Base-by-base conservation (phyloP, 1,140 invertebrate genomes). In the Holcopasites calliopsidis region DNA sequence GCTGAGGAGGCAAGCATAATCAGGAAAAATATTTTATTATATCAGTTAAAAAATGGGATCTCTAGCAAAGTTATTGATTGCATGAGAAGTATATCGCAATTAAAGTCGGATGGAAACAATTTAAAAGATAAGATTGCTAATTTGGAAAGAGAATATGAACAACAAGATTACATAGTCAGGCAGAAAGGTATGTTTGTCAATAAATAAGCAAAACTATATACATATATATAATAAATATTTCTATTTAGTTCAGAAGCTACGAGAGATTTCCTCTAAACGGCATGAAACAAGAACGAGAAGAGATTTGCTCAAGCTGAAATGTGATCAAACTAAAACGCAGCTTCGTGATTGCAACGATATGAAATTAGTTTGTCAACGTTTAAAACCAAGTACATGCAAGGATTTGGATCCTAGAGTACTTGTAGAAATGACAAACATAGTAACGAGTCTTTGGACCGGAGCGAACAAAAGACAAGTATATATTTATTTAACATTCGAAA, bases 21-120 rank as follows among this genome's bases (percentile, higher is more conserved):
- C 69, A 79, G 86, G 40, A 90, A 90, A 70, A 91, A 91, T 72
- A 85, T 91, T 76, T 77, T 91, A 54, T 71, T 91, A 3, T 72
- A 90, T 57, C 84, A 87, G 75, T 72, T 91, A 23, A 87, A 81
- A 71, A 70, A 84, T 49, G 75, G 73, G 16, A 70, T 70, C 35
- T 78, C 86, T 44, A 79, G 84, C 60, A n/a, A 76, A 42, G 10
- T 52, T 18, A 85, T 90, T 31, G 54, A 90, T 28, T 85, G 77
- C 50, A 52, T 88, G 5, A 78, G 76, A 31, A 83, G 85, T 66
- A 84, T 81, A 21, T 60, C 71, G 40, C 64, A 82, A 42, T 18
- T 91, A 21, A 89, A 72, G 68, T 55, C 47, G 4, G 84, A 88
- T 33, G 76, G 73, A 70, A 58, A 65, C 55, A 65, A 73, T 58